A percentile compares a stretch with the other conserved stretches of the same genome.
Conservation (phyloP, 2,797 vertebrate genomes). For the Takifugu rubripes region DNA sequence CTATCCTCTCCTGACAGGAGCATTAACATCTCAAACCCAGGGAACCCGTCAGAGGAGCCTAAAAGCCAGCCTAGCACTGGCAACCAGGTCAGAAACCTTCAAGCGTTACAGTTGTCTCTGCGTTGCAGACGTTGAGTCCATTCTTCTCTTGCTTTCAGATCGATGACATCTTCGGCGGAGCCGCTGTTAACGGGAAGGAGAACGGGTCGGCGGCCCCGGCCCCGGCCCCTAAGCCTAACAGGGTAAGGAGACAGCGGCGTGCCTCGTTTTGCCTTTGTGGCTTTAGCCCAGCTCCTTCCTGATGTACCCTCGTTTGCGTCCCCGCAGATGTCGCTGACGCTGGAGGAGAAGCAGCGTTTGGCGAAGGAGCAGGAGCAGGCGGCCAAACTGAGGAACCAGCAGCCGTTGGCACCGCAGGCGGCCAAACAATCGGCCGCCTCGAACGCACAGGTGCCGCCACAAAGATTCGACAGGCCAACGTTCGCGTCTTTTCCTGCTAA, state of each 20-base stretch:
- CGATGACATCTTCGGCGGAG: slow-evolving; percentile 84
- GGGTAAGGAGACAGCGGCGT: slow-evolving; percentile 69
- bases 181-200: slow-evolving; percentile 82
- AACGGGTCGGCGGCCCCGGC: slow-evolving; percentile 75
- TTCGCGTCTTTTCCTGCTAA: neutral
- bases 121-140: neutral
- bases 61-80: slow-evolving; percentile 73
- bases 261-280: neutral
- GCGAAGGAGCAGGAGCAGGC: slow-evolving; percentile 98
- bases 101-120: neutral
- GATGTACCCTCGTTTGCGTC: neutral
- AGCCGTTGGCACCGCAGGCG: slow-evolving; percentile 85
- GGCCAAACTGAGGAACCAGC: slow-evolving; percentile 92
- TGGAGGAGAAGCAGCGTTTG: slow-evolving; percentile 96
- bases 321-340: slow-evolving; percentile 86
- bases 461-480: neutral
- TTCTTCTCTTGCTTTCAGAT: slow-evolving; percentile 69
- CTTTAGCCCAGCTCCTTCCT: slow-evolving; percentile 9
- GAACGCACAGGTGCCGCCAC: slow-evolving; percentile 79
- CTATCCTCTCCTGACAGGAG: slow-evolving; percentile 57
- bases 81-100: slow-evolving; percentile 78
- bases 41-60: slow-evolving; percentile 80
- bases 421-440: slow-evolving; percentile 71
- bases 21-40: slow-evolving; percentile 85
- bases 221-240: slow-evolving; percentile 77